phyloP scores from a whole-genome alignment of 2,797 vertebrate genomes.

The Bucorvus abyssinicus region DNA sequence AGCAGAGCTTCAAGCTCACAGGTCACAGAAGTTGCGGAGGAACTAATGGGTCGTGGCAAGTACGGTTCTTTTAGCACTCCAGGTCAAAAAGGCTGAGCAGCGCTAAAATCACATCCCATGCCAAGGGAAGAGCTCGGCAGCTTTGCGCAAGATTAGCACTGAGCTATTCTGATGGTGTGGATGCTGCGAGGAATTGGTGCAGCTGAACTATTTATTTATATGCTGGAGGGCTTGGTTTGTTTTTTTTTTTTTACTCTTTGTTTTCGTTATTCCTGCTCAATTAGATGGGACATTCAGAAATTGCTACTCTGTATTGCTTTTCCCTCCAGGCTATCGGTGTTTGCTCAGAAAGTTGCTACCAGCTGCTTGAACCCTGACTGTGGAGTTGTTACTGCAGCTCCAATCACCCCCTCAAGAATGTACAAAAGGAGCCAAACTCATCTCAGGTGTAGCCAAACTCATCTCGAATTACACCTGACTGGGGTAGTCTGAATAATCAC shows the following conservation, averaged over 20 bases:
- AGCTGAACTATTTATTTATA: constrained; percentile 45
- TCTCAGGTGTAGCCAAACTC: neutral
- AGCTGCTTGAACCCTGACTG: constrained; percentile 12
- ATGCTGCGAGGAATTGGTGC: neutral
- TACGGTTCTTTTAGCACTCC: neutral
- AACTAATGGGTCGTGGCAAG: neutral
- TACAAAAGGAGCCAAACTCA: neutral
- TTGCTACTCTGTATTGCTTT: constrained; percentile 42
- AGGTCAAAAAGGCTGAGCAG: neutral
- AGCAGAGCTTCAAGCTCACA: neutral
- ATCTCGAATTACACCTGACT: neutral
- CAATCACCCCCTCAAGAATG: constrained; percentile 28
- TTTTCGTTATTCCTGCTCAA: constrained; percentile 60
- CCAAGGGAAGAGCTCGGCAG: neutral
- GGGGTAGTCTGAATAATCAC: neutral
- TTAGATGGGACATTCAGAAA: constrained; percentile 56
- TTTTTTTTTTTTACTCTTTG: neutral
- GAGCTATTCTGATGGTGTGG: neutral
- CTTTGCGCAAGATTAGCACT: neutral
- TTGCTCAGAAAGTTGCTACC: neutral
- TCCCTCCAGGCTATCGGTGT: constrained; percentile 35
- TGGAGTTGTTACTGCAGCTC: neutral
- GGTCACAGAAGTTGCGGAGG: neutral
- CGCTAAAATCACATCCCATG: neutral
- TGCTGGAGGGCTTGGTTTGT: constrained; percentile 27